Percentiles rank a stretch among this genome's conserved stretches.
Evolutionary conservation across 2,113 vertebrate species (phyloP).

Genomic region (Rhinolophus ferrumequinum): DNA sequence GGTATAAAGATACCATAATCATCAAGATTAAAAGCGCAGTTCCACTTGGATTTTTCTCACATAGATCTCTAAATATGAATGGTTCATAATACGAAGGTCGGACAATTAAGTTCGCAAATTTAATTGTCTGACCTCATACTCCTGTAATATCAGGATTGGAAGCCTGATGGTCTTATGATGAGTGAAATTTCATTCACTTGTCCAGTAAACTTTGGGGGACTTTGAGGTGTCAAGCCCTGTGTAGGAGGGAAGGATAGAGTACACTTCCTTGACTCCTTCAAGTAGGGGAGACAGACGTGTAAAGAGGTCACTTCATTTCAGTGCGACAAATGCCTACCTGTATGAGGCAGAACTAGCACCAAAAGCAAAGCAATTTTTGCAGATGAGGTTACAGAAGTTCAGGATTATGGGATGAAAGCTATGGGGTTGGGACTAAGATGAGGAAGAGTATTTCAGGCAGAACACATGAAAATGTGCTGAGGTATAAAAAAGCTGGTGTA

Average conservation of each 20-base stretch:
- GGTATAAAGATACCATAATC: not conserved
- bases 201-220: not conserved
- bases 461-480: not conserved
- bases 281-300: not conserved
- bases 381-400: not conserved
- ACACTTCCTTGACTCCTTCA: not conserved
- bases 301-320: not conserved
- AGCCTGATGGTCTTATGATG: not conserved
- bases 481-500: not conserved
- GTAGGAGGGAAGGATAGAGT: not conserved
- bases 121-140: not conserved
- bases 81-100: not conserved
- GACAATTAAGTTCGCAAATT: too few relatives aligned
- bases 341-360: not conserved
- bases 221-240: not conserved
- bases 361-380: not conserved
- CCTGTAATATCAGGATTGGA: not conserved
- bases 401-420: not conserved
- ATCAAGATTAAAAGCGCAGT: not conserved
- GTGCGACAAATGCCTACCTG: not conserved
- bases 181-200: not conserved
- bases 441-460: not conserved
- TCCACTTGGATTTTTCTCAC: not conserved
- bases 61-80: not conserved
- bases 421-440: not conserved